A percentile compares a stretch with the other conserved stretches of the same genome.
These are phyloP conservation scores for Heterodera schachtii DNA, from an alignment of 1,140 invertebrate genomes.

Conservation along the genomic window DNA sequence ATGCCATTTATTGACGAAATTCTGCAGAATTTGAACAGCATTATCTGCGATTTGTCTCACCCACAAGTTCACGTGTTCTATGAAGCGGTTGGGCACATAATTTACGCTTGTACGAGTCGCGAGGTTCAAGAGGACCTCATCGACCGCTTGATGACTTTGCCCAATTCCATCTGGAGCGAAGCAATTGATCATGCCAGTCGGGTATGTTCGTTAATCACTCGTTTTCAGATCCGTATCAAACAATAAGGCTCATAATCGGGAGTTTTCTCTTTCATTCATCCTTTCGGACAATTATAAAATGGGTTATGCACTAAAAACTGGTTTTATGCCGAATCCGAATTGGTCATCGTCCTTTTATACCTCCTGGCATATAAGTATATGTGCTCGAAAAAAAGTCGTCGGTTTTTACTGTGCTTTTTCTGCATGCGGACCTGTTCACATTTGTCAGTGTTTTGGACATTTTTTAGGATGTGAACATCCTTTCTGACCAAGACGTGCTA, in stretches of 20 bases:
- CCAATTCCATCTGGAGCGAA: slow-evolving; percentile 98
- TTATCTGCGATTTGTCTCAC: slow-evolving; percentile 97
- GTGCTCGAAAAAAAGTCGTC: no score
- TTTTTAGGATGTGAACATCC: slow-evolving; percentile 82
- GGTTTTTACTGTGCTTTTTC: no score
- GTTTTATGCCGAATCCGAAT: no score
- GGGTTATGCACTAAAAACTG: background rate
- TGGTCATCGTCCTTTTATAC: no score
- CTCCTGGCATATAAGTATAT: no score
- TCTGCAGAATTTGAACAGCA: slow-evolving; percentile 88
- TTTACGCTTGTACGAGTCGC: slow-evolving; percentile 87
- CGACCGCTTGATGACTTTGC: slow-evolving; percentile 94
- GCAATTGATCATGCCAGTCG: slow-evolving; percentile 93
- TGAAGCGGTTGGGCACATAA: slow-evolving; percentile 99
- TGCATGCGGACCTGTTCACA: no score
- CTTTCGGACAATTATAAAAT: no score
- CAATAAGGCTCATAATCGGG: no score
- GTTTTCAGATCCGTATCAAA: no score
- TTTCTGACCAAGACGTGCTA: slow-evolving; percentile 92
- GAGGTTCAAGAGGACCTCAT: slow-evolving; percentile 85
- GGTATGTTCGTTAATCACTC: slow-evolving; percentile 59
- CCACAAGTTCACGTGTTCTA: slow-evolving; percentile 99
- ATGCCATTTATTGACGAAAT: slow-evolving; percentile 99
- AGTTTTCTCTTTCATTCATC: no score
- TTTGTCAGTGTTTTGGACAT: background rate